Evolutionary conservation across 2,113 vertebrate genomes (phyloP), one percentile per base, ranked within the genome.

Genomic region (Sterrhoptilus dennistouni): DNA sequence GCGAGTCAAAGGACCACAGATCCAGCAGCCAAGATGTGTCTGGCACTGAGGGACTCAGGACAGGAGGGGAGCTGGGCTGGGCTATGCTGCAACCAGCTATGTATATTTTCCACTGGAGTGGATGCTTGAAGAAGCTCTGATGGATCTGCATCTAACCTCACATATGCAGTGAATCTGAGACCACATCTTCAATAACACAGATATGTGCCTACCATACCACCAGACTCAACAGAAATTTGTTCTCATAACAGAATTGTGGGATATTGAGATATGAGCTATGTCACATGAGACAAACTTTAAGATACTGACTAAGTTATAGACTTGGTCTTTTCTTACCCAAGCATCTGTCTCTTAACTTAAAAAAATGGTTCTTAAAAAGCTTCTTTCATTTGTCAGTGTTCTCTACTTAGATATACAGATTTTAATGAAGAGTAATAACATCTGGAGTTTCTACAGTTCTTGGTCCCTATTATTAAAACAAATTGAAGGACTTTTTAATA

Each of bases 141-240:
- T 17, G 19, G 52, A 36, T 28, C 44, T 24, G 15, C 36, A 24
- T 25, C 13, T 4, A 4, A 5, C 11, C 14, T 42, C 19, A 38
- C 0, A 1, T 6, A 3, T 44, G n/a, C 28, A 17, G 38, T 45
- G 29, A 44, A 25, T 44, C 38, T 18, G 25, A 70, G 19, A n/a
- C 28, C 31, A 14, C 14, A 11, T 12, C 21, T 82, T 44, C 2
- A 3, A 21, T 13, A 47, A n/a, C 7, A 35, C 11, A 60, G 22
- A 14, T 15, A 1, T 2, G 3, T 27, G 40, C 11, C 19, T 25
- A 2, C 13, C 5, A 4, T 15, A 31, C 16, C 35, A 15, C 8
- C 16, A 18, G 24, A 29, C 44, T 36, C 49, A 72, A 18, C 8
- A 70, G 8, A 74, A 65, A 19, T 53, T 53, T 12, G 5, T 82